A percentile compares a stretch with the other conserved stretches of the same genome.
Evolutionary conservation across 2,888 invertebrate species (phyloP).

Genomic region (Machimus rusticus): DNA sequence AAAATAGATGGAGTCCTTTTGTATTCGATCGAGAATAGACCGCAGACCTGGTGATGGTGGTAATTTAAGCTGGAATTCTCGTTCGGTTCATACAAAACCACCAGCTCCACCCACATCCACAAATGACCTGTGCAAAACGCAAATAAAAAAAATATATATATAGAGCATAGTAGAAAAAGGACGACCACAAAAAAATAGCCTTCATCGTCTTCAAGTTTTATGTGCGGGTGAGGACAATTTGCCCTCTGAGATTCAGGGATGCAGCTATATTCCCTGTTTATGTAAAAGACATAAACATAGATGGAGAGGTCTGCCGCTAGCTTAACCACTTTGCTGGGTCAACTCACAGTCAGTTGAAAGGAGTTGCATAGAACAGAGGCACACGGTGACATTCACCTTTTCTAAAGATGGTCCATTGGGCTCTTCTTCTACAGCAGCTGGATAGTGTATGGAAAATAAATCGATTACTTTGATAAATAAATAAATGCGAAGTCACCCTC

Average conservation of each 20-base stretch:
- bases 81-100: neutral
- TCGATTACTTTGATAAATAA: constrained; percentile 24
- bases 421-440: neutral
- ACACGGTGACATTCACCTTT: neutral
- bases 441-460: neutral
- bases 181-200: neutral
- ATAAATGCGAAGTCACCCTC: constrained; percentile 1
- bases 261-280: neutral
- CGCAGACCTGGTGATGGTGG: neutral
- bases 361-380: neutral
- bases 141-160: neutral
- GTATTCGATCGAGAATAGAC: neutral
- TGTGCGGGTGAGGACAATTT: constrained; percentile 15
- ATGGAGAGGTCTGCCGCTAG: neutral
- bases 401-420: neutral
- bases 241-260: neutral
- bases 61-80: neutral
- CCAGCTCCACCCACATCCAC: constrained; percentile 2
- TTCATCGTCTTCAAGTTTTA: neutral
- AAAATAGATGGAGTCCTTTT: neutral
- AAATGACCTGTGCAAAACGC: neutral
- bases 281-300: neutral
- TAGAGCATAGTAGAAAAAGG: neutral
- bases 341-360: neutral
- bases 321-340: neutral